A percentile compares a stretch with the other conserved stretches of the same genome.
These are phyloP conservation scores for Catocala sponsa DNA, from an alignment of 2,888 invertebrate genomes.

Conservation along the genomic window DNA sequence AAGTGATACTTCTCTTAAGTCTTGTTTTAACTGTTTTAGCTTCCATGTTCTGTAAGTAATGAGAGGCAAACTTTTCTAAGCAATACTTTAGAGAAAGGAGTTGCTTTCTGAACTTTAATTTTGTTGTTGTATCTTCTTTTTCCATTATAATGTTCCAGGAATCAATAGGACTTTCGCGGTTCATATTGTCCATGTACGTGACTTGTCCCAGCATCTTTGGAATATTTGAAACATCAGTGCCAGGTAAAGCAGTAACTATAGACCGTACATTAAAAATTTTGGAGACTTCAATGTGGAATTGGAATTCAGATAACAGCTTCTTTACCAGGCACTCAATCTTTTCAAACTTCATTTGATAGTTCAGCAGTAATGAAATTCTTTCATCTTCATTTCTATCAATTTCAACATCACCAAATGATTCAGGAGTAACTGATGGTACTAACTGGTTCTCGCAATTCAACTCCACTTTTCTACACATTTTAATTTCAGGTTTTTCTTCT, in stretches of 20 bases:
- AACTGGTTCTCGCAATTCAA: slow-evolving; percentile 47
- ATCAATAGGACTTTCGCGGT: slow-evolving; percentile 62
- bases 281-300: slow-evolving; percentile 80
- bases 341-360: slow-evolving; percentile 74
- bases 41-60: slow-evolving; percentile 58
- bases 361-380: slow-evolving; percentile 62
- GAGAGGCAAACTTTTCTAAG: slow-evolving; percentile 68
- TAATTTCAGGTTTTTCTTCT: slow-evolving; percentile 58
- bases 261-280: slow-evolving; percentile 73
- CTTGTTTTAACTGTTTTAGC: slow-evolving; percentile 31
- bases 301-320: slow-evolving; percentile 73
- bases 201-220: slow-evolving; percentile 59
- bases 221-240: slow-evolving; percentile 55
- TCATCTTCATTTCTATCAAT: slow-evolving; percentile 76
- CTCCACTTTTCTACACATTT: slow-evolving; percentile 78
- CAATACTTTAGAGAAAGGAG: slow-evolving; percentile 67
- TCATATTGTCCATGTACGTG: slow-evolving; percentile 56
- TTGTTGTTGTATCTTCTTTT: slow-evolving; percentile 69
- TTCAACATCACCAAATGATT: slow-evolving; percentile 79
- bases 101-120: slow-evolving; percentile 69
- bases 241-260: slow-evolving; percentile 59
- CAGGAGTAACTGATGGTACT: slow-evolving; percentile 66
- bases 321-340: slow-evolving; percentile 71
- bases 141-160: slow-evolving; percentile 76
- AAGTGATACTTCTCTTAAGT: slow-evolving; percentile 48